A percentile compares a stretch with the other conserved stretches of the same genome.
These are phyloP conservation scores for Zosterops japonicus DNA, from an alignment of 2,113 vertebrate genomes.

Conservation along the genomic window DNA sequence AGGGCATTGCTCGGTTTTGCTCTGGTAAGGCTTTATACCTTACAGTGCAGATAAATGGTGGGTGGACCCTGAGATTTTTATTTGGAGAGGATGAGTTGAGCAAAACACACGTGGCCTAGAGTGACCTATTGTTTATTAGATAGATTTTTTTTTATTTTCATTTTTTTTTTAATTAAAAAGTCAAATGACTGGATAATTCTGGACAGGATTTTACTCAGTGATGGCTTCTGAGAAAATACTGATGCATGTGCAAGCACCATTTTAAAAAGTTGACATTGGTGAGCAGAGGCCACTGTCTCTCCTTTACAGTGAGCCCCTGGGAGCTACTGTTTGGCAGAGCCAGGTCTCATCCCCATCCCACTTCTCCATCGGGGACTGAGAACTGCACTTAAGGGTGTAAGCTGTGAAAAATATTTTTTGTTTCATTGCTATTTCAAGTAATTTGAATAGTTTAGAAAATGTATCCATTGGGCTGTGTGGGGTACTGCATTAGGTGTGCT, in stretches of 20 bases:
- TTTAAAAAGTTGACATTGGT: not conserved
- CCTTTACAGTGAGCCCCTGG: rapidly evolving
- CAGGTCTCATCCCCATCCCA: rapidly evolving
- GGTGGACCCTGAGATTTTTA: not conserved
- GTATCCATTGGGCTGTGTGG: not conserved
- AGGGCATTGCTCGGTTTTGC: not conserved
- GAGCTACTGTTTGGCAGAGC: not conserved
- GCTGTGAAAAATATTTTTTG: not conserved
- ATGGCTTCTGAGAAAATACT: not conserved
- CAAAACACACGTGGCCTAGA: not conserved
- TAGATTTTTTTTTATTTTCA: not conserved
- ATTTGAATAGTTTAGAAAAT: not conserved
- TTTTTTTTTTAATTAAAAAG: not conserved
- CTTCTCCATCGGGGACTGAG: rapidly evolving
- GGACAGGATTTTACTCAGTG: not conserved
- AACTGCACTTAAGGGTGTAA: rapidly evolving
- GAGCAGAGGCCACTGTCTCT: not conserved
- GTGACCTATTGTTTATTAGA: not conserved
- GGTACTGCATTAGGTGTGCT: not conserved
- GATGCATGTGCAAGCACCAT: rapidly evolving
- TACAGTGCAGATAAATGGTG: not conserved
- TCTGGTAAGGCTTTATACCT: not conserved
- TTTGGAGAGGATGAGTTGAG: not conserved
- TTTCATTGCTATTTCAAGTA: not conserved
- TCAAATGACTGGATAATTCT: not conserved